These are phyloP conservation scores for Clivina fossor DNA, from an alignment of 2,888 invertebrate species.

Conservation along the genomic window DNA sequence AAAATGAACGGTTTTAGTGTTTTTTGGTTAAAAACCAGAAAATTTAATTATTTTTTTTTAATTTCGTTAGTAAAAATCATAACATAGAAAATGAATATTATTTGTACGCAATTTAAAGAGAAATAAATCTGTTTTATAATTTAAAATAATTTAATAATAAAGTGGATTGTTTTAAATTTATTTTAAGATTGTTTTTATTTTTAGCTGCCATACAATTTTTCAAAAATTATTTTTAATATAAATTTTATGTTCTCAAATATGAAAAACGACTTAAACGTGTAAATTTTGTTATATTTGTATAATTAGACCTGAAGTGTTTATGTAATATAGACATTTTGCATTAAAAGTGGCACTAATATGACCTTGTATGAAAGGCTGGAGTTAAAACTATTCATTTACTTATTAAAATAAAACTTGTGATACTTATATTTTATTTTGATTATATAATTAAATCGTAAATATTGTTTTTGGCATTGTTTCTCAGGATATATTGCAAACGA, in stretches of 20 bases:
- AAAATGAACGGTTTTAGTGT: slow-evolving; percentile 22
- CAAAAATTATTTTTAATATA: too few species aligned
- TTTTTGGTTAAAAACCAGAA: slow-evolving; percentile 13
- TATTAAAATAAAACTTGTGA: slow-evolving; percentile 33
- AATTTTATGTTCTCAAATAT: too few species aligned
- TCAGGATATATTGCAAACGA: slow-evolving; percentile 27
- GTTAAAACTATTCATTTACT: slow-evolving; percentile 29
- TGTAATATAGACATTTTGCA: slow-evolving; percentile 23
- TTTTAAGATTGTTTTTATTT: too few species aligned
- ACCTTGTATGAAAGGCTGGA: slow-evolving; percentile 28
- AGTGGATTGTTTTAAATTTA: too few species aligned
- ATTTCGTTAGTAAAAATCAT: slow-evolving; percentile 7
- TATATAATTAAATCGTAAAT: slow-evolving; percentile 33
- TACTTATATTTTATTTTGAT: slow-evolving; percentile 34
- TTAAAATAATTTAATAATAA: too few species aligned
- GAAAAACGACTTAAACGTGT: slow-evolving; percentile 25
- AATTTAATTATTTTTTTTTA: neutral
- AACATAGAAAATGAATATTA: too few species aligned
- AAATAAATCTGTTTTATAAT: too few species aligned
- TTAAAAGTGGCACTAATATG: slow-evolving; percentile 25
- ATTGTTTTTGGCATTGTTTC: slow-evolving; percentile 31
- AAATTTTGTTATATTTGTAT: slow-evolving; percentile 24
- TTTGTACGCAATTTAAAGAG: too few species aligned
- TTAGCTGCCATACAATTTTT: too few species aligned
- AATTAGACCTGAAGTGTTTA: slow-evolving; percentile 20